Evolutionary conservation across 2,888 invertebrate species (phyloP).

Genomic region (Tortricodes alternella): DNA sequence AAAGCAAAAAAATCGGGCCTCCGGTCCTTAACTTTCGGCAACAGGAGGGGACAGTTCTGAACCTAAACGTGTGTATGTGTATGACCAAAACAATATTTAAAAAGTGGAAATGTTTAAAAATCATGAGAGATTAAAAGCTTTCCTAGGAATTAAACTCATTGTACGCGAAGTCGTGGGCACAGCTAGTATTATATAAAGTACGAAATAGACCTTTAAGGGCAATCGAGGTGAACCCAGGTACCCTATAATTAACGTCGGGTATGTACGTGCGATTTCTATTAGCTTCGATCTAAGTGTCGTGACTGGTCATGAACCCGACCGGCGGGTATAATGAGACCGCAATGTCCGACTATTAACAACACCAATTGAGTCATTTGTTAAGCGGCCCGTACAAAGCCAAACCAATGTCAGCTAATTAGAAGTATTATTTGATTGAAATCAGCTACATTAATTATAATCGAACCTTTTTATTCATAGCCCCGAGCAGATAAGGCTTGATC

Average conservation of each 20-base stretch:
- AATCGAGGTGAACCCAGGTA: constrained; percentile 17
- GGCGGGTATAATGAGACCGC: constrained; percentile 50
- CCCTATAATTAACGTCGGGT: constrained; percentile 22
- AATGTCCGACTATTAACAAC: constrained; percentile 68
- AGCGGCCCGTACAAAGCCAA: constrained; percentile 70
- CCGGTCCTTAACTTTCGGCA: too few relatives aligned
- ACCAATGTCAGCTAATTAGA: constrained; percentile 76
- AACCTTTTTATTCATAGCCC: constrained; percentile 66
- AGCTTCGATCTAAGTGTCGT: constrained; percentile 46
- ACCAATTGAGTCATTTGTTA: constrained; percentile 78
- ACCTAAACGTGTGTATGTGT: too few relatives aligned
- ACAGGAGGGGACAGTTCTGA: too few relatives aligned
- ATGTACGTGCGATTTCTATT: constrained; percentile 27
- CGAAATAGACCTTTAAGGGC: neutral
- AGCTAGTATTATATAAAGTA: constrained; percentile 3
- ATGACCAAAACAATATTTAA: too few relatives aligned
- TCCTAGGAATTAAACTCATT: too few relatives aligned
- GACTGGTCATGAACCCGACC: constrained; percentile 49
- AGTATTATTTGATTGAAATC: constrained; percentile 80
- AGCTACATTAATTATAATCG: constrained; percentile 76
- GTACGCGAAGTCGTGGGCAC: too few relatives aligned
- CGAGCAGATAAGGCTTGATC: constrained; percentile 58
- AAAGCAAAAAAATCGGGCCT: too few relatives aligned
- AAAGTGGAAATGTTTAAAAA: too few relatives aligned
- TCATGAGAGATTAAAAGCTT: too few relatives aligned